Evolutionary conservation across 1,140 invertebrate species (phyloP), one percentile per base, ranked within the genome.

Genomic region (Caenorhabditis briggsae): DNA sequence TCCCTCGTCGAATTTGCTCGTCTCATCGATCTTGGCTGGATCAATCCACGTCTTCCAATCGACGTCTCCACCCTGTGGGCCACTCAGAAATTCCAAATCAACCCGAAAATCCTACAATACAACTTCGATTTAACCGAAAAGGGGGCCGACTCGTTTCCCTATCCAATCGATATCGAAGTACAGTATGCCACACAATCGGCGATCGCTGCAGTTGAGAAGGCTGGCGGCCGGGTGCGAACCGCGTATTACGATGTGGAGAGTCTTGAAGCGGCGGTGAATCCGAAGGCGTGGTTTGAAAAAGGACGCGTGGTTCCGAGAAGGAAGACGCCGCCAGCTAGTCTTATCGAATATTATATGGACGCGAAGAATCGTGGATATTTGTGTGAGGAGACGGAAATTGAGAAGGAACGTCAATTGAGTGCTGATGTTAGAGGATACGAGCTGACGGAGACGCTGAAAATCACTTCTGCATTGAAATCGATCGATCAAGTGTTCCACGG

Each of bases 141-240:
- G 94, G 97, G 97, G 43, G 94, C 95, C 25, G 95, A 98, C 92
- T 92, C 94, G 65, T 99, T 99, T 92, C 94, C 95, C 89, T 95
- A 96, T 23, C 97, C 97, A 94, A 93, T 99, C 3, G 97, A 98
- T 92, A 95, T 99, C 90, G 98, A 99, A 94, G 97, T 99, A 5
- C 98, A 99, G 91, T 97, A 96, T 95, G 95, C 97, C 0, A 95
- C 94, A 90, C 97, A 99, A 93, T 94, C 95, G 56, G 96, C 96
- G 0, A 99, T 99, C 91, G 97, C 98, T 41, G 97, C 98, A 2
- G 95, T 99, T 88, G 98, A 99, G 93, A 95, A 94, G 91, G 96
- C 96, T 93, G 98, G 98, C 43, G 98, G 98, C 61, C 94, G 95
- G 25, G 98, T 99, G 86, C 97, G 96, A 14, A 97, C 96, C 43